Evolutionary conservation across 2,113 vertebrate genomes (phyloP), one percentile per base, ranked within the genome.

Genomic region (Hippocampus barbouri): DNA sequence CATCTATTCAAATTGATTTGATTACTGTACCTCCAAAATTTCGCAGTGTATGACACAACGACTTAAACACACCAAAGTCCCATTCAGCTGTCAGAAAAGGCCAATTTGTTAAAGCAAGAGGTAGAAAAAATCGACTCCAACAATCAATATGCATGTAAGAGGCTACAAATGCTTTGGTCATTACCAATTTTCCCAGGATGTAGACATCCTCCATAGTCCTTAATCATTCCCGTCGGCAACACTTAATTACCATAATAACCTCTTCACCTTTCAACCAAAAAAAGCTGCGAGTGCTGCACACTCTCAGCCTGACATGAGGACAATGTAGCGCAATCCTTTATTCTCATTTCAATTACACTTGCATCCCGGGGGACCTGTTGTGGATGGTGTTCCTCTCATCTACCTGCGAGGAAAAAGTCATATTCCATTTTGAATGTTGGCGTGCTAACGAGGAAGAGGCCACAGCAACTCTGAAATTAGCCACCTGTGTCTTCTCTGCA

Each of bases 351-450:
- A 40, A 61, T 59, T 59, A 59, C 49, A 4, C 6, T 43, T 54
- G 0, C 63, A 34, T 65, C 53, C 21, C 2, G 10, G 18, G 16
- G 15, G 40, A 21, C 61, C 10, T 10, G 2, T 64, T 47, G 18
- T 40, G 38, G 45, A 43, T 25, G 23, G 49, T 63, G 56, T 9
- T 23, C 5, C 2, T 71, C 12, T 68, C 30, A 49, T 72, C 63
- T 66, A 60, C 43, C 18, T 21, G n/a, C 54, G 38, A 3, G 18
- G 65, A 61, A 67, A 59, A 71, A 23, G 41, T 81, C 74, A 23
- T 34, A 56, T 68, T 87, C 80, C 84, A 85, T 85, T 87, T 86
- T 87, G 83, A 86, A 81, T 67, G 72, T 73, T 68, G 59, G 62
- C 73, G 77, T 62, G 34, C 74, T 84, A 85, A 88, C 85, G 79